Conservation (phyloP, 2,113 vertebrate species). For the Noturus placidus region DNA sequence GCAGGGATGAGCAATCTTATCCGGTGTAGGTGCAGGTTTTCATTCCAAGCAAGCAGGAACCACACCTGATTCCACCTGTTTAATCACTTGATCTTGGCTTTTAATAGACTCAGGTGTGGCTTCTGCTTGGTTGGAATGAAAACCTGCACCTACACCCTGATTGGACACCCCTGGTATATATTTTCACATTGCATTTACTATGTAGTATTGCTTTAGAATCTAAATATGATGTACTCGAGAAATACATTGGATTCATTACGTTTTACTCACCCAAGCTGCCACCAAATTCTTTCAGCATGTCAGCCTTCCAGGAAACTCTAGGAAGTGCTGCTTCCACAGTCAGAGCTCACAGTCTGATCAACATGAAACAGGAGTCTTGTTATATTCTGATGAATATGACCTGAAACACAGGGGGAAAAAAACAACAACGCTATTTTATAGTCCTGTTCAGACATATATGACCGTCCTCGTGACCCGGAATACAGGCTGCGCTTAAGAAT, state of each 20-base stretch:
- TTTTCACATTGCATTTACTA: background rate
- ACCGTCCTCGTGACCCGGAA: background rate
- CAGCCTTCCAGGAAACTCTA: background rate
- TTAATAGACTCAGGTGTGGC: no score
- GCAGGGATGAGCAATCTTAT: no score
- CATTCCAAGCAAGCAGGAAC: no score
- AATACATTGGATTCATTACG: background rate
- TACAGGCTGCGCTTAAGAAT: background rate
- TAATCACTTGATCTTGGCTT: no score
- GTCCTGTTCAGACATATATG: background rate
- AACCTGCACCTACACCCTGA: no score
- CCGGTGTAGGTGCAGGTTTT: no score
- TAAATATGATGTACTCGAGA: background rate
- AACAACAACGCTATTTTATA: background rate
- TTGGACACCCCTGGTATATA: background rate
- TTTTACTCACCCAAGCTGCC: background rate
- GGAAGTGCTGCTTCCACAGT: background rate
- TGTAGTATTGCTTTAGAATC: background rate
- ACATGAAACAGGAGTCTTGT: background rate
- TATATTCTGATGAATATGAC: background rate
- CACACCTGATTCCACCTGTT: no score
- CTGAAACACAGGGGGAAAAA: background rate
- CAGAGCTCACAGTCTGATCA: conserved; percentile 8
- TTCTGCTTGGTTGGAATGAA: no score
- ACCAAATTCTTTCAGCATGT: background rate